Conservation (phyloP, 2,888 invertebrate species). For the Drosophila picticornis region DNA sequence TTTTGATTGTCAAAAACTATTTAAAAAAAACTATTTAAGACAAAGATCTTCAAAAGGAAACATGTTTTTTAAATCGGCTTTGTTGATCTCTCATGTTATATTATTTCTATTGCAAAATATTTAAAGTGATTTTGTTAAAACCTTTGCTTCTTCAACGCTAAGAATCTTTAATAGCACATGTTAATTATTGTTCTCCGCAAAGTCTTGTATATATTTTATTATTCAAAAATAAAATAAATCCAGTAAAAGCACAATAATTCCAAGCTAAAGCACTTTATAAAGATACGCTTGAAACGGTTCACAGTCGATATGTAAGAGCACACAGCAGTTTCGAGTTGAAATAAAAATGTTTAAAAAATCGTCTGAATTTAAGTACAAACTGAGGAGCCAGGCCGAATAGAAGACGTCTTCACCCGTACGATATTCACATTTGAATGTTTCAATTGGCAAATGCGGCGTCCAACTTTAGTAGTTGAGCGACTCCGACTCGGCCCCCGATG, state of each 20-base stretch:
- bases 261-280: conserved; percentile 16
- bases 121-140: conserved; percentile 47
- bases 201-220: not conserved
- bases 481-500: conserved; percentile 59
- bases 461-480: conserved; percentile 83
- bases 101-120: not conserved
- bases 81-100: not conserved
- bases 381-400: conserved; percentile 73
- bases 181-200: conserved; percentile 14
- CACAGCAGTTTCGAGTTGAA: conserved; percentile 27
- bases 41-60: not conserved
- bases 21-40: conserved; percentile 1
- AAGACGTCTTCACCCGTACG: conserved; percentile 85
- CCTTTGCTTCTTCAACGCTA: not conserved
- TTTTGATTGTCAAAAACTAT: not conserved
- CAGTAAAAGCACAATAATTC: conserved; percentile 13
- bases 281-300: conserved; percentile 21
- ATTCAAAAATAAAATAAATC: not conserved
- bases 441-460: conserved; percentile 84
- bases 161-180: not conserved
- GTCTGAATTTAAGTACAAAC: conserved; percentile 37
- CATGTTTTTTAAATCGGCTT: not conserved
- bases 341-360: conserved; percentile 14
- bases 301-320: conserved; percentile 20
- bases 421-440: conserved; percentile 86